Conservation (phyloP, 2,797 vertebrate genomes). For the Chaetodon trifasciatus region DNA sequence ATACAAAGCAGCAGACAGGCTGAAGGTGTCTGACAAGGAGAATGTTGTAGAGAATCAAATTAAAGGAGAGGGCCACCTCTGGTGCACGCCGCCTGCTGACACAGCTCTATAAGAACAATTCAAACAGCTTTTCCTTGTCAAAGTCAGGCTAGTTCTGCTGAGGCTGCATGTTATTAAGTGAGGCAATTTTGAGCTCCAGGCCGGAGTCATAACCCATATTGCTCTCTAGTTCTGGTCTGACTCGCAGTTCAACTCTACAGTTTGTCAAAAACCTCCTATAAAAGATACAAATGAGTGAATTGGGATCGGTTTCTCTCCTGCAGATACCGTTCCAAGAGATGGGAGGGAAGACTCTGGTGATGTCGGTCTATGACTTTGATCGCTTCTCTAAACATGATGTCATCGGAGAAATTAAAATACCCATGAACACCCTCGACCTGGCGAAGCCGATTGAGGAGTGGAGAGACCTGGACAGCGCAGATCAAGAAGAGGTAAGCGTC, state of each 20-base stretch:
- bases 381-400: constrained; percentile 99
- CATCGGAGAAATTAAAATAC: constrained; percentile 95
- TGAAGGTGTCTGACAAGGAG: constrained; percentile 71
- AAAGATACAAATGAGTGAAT: not conserved
- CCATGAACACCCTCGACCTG: constrained; percentile 97
- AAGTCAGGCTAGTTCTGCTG: constrained; percentile 65
- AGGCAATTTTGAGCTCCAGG: constrained; percentile 29
- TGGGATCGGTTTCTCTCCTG: constrained; percentile 28
- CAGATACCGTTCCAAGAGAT: constrained; percentile 97
- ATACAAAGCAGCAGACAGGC: constrained; percentile 59
- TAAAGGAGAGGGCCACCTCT: constrained; percentile 75
- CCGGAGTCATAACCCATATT: constrained; percentile 34
- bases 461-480: constrained; percentile 95
- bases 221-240: constrained; percentile 2
- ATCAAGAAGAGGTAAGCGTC: constrained; percentile 94
- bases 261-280: not conserved
- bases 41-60: constrained; percentile 71
- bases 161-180: constrained; percentile 53
- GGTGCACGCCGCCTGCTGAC: constrained; percentile 69
- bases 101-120: constrained; percentile 62
- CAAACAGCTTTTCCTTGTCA: constrained; percentile 58
- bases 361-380: constrained; percentile 98
- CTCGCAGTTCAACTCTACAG: not conserved
- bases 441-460: constrained; percentile 97
- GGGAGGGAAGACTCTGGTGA: constrained; percentile 95